These are phyloP conservation scores for Dipodomys merriami DNA, from an alignment of 2,113 vertebrate species.

Conservation along the genomic window DNA sequence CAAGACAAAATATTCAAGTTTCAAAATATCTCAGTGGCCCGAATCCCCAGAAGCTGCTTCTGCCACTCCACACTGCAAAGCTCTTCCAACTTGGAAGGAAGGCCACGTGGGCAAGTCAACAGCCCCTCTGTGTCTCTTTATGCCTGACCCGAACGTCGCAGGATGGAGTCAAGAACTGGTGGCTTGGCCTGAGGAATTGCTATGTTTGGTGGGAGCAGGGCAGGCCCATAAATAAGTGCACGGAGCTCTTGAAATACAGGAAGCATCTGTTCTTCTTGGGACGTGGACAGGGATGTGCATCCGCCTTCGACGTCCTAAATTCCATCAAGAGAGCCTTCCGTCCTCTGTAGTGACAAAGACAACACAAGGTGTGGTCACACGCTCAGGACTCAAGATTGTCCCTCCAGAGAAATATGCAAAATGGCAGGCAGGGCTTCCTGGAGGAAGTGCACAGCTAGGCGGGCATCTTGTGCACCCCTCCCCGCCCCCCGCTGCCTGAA, in stretches of 20 bases:
- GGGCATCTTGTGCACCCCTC: rapidly evolving
- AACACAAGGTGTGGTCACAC: slow-evolving; percentile 28
- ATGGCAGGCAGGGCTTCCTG: neutral
- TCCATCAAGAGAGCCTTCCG: slow-evolving; percentile 84
- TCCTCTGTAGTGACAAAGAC: slow-evolving; percentile 81
- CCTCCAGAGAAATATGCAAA: neutral
- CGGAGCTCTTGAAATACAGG: slow-evolving; percentile 78
- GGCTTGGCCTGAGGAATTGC: slow-evolving; percentile 72
- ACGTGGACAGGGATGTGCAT: slow-evolving; percentile 52
- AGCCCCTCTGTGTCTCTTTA: slow-evolving; percentile 64
- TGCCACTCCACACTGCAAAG: slow-evolving; percentile 61
- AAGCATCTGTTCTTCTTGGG: slow-evolving; percentile 74
- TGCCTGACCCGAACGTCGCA: slow-evolving; percentile 48
- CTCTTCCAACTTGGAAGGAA: slow-evolving; percentile 60
- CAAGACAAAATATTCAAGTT: slow-evolving; percentile 80
- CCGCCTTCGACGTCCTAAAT: slow-evolving; percentile 77
- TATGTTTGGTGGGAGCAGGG: slow-evolving; percentile 70
- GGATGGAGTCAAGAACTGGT: slow-evolving; percentile 59
- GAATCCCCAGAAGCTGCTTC: slow-evolving; percentile 73
- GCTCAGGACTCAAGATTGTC: neutral
- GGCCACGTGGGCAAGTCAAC: slow-evolving; percentile 35
- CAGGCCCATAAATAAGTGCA: slow-evolving; percentile 79
- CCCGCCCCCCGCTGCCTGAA: neutral
- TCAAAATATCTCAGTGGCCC: slow-evolving; percentile 62
- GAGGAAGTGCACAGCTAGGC: neutral